These are phyloP conservation scores for Leptopterna dolabrata DNA, from an alignment of 2,888 invertebrate genomes.

Conservation along the genomic window DNA sequence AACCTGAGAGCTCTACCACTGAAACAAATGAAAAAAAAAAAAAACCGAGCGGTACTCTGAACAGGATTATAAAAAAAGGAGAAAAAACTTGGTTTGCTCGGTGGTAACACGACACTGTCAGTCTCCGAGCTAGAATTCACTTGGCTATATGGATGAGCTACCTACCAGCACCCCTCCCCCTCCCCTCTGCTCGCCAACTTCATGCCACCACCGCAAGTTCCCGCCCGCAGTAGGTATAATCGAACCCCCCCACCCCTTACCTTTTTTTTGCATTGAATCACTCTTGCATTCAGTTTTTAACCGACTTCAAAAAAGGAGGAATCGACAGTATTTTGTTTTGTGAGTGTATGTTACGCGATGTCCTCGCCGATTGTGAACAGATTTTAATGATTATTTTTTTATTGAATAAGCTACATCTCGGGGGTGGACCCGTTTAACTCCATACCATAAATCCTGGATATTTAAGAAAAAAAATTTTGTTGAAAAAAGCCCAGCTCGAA, in stretches of 20 bases:
- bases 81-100: constrained; percentile 47
- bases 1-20: constrained; percentile 43
- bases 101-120: constrained; percentile 52
- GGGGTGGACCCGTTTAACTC: no score
- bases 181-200: neutral
- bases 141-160: constrained; percentile 41
- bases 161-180: neutral
- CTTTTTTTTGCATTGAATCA: neutral
- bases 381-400: no score
- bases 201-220: neutral
- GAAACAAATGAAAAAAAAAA: constrained; percentile 54
- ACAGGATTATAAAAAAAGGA: constrained; percentile 58
- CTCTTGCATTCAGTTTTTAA: neutral
- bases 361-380: no score
- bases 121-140: constrained; percentile 41
- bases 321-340: no score
- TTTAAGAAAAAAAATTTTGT: no score
- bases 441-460: no score
- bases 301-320: no score
- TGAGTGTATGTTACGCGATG: no score
- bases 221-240: neutral
- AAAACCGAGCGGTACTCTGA: constrained; percentile 55
- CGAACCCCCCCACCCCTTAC: neutral
- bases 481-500: no score
- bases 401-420: no score